Evolutionary conservation across 2,113 vertebrate species (phyloP).

Genomic region (Recurvirostra avosetta): DNA sequence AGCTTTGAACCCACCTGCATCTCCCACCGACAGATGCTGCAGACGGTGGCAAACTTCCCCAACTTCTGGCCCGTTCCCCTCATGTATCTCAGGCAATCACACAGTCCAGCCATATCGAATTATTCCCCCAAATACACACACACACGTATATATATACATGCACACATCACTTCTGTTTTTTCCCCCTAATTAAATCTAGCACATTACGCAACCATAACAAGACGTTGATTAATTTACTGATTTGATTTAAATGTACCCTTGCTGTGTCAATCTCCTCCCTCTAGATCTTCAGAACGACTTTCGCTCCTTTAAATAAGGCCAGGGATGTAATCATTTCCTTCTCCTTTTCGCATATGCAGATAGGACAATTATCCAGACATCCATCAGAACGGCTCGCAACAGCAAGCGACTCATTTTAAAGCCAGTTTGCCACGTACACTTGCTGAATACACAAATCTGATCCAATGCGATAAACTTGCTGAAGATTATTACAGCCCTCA

Average conservation of each 20-base stretch:
- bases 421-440: rapidly evolving
- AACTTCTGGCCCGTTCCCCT: neutral
- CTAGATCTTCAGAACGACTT: conserved; percentile 15
- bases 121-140: neutral
- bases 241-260: conserved; percentile 1
- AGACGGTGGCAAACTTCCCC: neutral
- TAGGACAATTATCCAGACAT: conserved; percentile 8
- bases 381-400: neutral
- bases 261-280: conserved; percentile 34
- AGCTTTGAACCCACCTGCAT: neutral
- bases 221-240: conserved; percentile 49
- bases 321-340: neutral
- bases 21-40: neutral
- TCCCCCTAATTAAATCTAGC: neutral
- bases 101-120: neutral
- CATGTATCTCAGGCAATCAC: neutral
- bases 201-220: neutral
- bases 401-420: neutral
- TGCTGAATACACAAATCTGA: neutral
- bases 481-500: neutral
- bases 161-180: neutral
- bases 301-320: neutral
- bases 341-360: neutral
- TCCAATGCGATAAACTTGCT: neutral
- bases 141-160: neutral